Conservation (phyloP, 37 sponge, comb jelly and placozoan genomes). For the Aplysina aerophoba region DNA sequence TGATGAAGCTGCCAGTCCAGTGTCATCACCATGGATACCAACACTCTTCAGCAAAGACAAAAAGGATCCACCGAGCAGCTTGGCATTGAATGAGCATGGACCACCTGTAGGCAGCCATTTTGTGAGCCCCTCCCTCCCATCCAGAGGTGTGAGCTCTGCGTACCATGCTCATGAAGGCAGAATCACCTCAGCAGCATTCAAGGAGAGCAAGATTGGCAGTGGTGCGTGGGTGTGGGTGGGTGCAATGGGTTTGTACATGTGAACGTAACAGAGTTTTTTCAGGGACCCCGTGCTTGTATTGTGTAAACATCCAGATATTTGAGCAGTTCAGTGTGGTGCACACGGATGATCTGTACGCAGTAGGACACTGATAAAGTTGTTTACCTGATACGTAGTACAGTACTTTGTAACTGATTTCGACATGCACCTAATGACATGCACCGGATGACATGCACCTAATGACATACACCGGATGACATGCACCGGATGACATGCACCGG, state of each 20-base stretch:
- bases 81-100: background rate
- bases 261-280: background rate
- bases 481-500: too few species aligned
- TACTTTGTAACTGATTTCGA: too few species aligned
- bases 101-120: background rate
- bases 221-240: conserved; percentile 10
- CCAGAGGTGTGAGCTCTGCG: background rate
- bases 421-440: too few species aligned
- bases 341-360: too few species aligned
- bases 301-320: too few species aligned
- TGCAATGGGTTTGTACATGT: background rate
- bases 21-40: background rate
- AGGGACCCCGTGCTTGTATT: too few species aligned
- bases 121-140: background rate
- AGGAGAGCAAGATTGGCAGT: conserved; percentile 6
- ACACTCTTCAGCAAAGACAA: background rate
- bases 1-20: background rate
- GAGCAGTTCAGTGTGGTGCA: too few species aligned
- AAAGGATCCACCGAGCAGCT: background rate
- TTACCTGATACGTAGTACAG: too few species aligned
- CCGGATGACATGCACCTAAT: too few species aligned
- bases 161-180: background rate
- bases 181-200: background rate
- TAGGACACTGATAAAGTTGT: too few species aligned
- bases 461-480: too few species aligned